Conservation (phyloP, 2,113 vertebrate genomes). For the Pionites leucogaster region DNA sequence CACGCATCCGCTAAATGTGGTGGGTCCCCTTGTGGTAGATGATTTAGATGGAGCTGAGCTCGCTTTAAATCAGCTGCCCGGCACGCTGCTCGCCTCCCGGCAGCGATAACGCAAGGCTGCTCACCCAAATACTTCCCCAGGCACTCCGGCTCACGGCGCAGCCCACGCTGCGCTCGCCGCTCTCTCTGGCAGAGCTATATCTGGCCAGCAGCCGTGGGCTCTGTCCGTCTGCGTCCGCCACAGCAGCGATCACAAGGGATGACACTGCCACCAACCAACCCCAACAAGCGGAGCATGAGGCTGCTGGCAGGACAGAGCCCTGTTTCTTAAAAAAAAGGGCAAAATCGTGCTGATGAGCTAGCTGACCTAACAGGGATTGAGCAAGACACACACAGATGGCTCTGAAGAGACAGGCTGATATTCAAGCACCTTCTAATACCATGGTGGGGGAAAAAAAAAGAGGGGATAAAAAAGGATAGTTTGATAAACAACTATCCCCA, state of each 20-base stretch:
- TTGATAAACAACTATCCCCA: constrained; percentile 7
- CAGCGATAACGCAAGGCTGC: neutral
- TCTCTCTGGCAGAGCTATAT: neutral
- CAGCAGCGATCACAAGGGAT: neutral
- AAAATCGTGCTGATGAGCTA: neutral
- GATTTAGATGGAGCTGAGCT: neutral
- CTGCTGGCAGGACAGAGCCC: neutral
- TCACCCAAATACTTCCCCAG: neutral
- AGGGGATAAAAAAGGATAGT: neutral
- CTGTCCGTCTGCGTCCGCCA: neutral
- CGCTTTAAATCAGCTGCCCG: neutral
- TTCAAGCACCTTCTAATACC: neutral
- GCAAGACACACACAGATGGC: neutral
- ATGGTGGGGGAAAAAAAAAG: neutral
- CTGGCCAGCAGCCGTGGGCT: neutral
- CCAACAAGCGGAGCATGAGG: neutral
- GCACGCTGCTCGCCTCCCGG: neutral
- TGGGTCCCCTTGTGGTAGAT: constrained; percentile 29
- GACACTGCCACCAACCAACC: neutral
- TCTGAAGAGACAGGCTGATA: neutral
- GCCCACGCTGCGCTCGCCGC: neutral
- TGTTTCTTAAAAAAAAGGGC: neutral
- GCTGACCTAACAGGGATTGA: neutral
- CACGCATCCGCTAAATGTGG: neutral
- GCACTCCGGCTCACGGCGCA: neutral